phyloP scores from a whole-genome alignment of 2,888 invertebrate species.

The Lomographa bimaculata region DNA sequence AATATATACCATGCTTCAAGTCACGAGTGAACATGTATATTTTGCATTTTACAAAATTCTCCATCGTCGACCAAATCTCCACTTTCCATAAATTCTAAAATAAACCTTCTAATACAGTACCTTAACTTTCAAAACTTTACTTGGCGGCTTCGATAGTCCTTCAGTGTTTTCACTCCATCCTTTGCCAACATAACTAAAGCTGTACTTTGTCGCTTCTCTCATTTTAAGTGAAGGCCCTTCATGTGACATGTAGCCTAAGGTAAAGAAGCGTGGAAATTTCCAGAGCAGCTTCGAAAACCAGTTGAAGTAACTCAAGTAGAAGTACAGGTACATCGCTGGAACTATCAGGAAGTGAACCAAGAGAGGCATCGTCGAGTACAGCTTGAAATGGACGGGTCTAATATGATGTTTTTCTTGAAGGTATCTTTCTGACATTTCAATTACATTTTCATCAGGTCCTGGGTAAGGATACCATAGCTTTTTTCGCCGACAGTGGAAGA shows the following conservation, averaged over 20 bases:
- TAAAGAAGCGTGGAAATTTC: conserved; percentile 49
- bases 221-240: conserved; percentile 51
- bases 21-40: no score
- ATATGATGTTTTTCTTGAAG: conserved; percentile 41
- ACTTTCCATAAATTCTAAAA: no score
- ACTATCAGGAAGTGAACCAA: conserved; percentile 47
- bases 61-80: no score
- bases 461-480: conserved; percentile 55
- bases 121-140: conserved; percentile 43
- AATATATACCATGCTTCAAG: no score
- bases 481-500: conserved; percentile 50
- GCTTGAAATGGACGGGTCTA: conserved; percentile 45
- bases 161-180: conserved; percentile 41
- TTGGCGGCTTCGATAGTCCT: conserved; percentile 31
- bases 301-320: conserved; percentile 47
- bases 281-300: conserved; percentile 51
- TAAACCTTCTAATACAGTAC: no score
- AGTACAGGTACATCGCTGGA: conserved; percentile 47
- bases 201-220: conserved; percentile 45
- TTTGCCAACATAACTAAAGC: conserved; percentile 47
- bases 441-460: conserved; percentile 48
- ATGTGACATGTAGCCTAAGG: conserved; percentile 51
- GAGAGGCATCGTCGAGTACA: conserved; percentile 49
- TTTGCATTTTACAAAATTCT: no score
- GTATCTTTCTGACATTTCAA: conserved; percentile 53